Base-by-base conservation (phyloP, 2,797 vertebrate genomes). In the Sciaenops ocellatus region DNA sequence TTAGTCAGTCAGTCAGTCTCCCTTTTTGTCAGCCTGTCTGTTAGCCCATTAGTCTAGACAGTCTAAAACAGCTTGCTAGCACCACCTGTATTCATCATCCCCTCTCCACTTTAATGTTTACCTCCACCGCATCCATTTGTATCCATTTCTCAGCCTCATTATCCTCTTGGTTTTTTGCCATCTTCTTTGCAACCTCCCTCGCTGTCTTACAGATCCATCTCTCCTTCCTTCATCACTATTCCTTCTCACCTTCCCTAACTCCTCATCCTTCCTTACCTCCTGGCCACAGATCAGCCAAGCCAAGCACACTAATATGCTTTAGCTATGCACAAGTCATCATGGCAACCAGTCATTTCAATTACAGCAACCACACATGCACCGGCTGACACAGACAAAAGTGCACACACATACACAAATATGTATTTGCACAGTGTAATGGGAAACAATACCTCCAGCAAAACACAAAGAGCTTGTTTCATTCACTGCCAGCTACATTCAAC, bases 291-390 rank as follows among this genome's bases (percentile, higher is more conserved):
- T 84, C 80, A 87, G 71, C 77, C 85, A 83, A 88, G 74, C 73
- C 84, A 80, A 85, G 78, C 80, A 83, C 77, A 72, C 84, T 89
- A 89, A 94, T 65, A 88, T 71, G 79, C 74, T 88, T 90, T 80
- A 86, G 81, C 77, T 77, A 86, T 82, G 82, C 86, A 84, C 22
- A 82, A 86, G 79, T 76, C 87, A 89, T 89, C 89, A 86, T 81
- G 76, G 85, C 81, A 89, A 82, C 68, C 81, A 90, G 86, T 88
- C 80, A 86, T 89, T 90, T 90, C 86, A 90, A 87, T 92, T 89
- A 87, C 67, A 71, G 70, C 69, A 76, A 54, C 63, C 73, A 79
- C 67, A 80, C 63, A 20, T 59, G 24, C 76, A 78, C 69, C 52
- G 55, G 18, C 48, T 8, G 38, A 70, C 38, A 47, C 63, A 51